These are phyloP conservation scores for Anthopleura xanthogrammica DNA, from an alignment of 92 coral and sea anemone species.

Conservation along the genomic window DNA sequence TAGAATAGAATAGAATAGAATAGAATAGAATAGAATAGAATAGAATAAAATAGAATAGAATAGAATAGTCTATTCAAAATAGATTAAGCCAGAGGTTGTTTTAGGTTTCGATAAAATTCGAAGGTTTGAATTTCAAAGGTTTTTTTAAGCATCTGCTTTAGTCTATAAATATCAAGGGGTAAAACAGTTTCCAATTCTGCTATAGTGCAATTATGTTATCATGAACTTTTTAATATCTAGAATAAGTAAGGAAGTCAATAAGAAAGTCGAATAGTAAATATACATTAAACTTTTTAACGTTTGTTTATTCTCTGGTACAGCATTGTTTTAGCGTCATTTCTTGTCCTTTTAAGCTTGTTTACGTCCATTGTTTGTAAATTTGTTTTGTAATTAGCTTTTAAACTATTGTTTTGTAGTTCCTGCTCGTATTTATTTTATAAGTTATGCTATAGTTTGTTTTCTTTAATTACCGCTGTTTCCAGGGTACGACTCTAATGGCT, in stretches of 20 bases:
- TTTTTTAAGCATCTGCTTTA: too few relatives aligned
- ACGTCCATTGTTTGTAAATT: neutral
- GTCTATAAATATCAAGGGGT: too few relatives aligned
- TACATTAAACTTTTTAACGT: neutral
- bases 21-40: too few relatives aligned
- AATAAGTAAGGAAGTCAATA: too few relatives aligned
- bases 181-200: neutral
- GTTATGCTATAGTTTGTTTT: neutral
- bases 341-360: neutral
- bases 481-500: neutral
- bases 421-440: neutral
- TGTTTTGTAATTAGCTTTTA: neutral
- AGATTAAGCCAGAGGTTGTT: too few relatives aligned
- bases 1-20: too few relatives aligned
- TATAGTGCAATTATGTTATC: neutral
- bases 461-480: neutral
- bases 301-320: neutral
- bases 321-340: neutral
- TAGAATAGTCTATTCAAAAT: too few relatives aligned
- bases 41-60: too few relatives aligned
- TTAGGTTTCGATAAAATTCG: too few relatives aligned
- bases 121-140: too few relatives aligned
- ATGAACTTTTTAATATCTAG: too few relatives aligned
- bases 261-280: too few relatives aligned
- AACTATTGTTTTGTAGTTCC: neutral